Evolutionary conservation across 2,888 invertebrate genomes (phyloP).

Genomic region (Tortrix viridana): DNA sequence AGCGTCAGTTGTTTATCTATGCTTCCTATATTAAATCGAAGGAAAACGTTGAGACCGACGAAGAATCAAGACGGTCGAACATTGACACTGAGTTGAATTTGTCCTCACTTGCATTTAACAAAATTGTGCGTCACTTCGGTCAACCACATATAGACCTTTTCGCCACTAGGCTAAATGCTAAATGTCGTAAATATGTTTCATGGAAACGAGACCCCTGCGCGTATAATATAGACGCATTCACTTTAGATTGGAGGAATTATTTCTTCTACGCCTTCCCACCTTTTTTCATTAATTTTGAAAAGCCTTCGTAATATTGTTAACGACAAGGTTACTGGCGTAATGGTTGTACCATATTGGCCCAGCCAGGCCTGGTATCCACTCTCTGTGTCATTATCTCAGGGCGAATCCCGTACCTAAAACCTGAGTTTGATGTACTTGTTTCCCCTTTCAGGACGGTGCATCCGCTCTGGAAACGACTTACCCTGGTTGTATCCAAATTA

Average conservation of each 20-base stretch:
- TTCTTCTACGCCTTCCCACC: conserved; percentile 40
- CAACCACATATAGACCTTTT: conserved; percentile 22
- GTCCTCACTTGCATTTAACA: conserved; percentile 1
- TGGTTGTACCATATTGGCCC: conserved; percentile 38
- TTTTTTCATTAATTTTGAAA: conserved; percentile 38
- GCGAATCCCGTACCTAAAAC: not conserved
- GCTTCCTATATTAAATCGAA: no score
- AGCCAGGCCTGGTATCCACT: conserved; percentile 40
- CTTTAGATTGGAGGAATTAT: conserved; percentile 26
- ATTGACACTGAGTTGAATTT: conserved; percentile 32
- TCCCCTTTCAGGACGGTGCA: conserved; percentile 17
- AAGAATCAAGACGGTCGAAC: conserved; percentile 24
- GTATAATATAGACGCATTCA: conserved; percentile 37
- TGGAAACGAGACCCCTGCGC: conserved; percentile 35
- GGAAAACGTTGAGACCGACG: conserved; percentile 35
- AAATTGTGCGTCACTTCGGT: conserved; percentile 31
- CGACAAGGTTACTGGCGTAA: conserved; percentile 33
- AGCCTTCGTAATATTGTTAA: conserved; percentile 34
- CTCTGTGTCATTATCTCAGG: not conserved
- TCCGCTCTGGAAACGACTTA: conserved; percentile 11
- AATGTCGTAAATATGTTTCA: conserved; percentile 34
- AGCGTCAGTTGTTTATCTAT: conserved; percentile 4
- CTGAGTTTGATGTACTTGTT: not conserved
- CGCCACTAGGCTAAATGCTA: conserved; percentile 20
- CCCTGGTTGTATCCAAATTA: conserved; percentile 16